Conservation (phyloP, 2,113 vertebrate genomes). For the Eupsittula cactorum region DNA sequence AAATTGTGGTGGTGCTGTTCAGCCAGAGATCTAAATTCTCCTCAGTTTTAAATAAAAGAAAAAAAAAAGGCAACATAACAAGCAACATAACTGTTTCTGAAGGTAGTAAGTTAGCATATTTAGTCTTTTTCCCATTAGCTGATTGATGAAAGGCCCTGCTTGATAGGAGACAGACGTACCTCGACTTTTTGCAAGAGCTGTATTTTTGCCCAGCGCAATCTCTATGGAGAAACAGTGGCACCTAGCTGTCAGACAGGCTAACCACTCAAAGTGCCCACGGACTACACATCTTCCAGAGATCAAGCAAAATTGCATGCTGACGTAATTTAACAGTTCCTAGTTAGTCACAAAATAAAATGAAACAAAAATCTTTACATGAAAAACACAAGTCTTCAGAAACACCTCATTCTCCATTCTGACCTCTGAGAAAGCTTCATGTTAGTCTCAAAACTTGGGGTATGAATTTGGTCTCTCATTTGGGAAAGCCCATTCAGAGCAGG, state of each 20-base stretch:
- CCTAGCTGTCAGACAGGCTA: conserved; percentile 1
- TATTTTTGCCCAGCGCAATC: accelerated
- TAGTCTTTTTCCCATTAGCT: neutral
- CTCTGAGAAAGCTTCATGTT: neutral
- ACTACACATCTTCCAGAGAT: neutral
- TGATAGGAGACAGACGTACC: neutral
- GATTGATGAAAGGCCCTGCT: neutral
- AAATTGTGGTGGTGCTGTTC: neutral
- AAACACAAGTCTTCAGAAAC: neutral
- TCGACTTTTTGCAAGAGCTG: neutral
- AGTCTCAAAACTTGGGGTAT: neutral
- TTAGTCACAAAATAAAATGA: neutral
- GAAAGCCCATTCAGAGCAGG: neutral
- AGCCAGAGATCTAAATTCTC: neutral
- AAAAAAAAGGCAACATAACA: too few relatives aligned
- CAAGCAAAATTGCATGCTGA: neutral
- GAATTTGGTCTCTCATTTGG: neutral
- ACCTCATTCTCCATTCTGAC: neutral
- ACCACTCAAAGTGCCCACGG: too few relatives aligned
- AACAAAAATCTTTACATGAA: neutral
- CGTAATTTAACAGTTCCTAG: neutral
- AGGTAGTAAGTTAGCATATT: neutral
- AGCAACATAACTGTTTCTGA: neutral
- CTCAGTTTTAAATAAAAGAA: neutral
- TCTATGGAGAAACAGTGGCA: conserved; percentile 65